Evolutionary conservation across 2,113 vertebrate genomes (phyloP), one percentile per base, ranked within the genome.

Genomic region (Scolopax mira): DNA sequence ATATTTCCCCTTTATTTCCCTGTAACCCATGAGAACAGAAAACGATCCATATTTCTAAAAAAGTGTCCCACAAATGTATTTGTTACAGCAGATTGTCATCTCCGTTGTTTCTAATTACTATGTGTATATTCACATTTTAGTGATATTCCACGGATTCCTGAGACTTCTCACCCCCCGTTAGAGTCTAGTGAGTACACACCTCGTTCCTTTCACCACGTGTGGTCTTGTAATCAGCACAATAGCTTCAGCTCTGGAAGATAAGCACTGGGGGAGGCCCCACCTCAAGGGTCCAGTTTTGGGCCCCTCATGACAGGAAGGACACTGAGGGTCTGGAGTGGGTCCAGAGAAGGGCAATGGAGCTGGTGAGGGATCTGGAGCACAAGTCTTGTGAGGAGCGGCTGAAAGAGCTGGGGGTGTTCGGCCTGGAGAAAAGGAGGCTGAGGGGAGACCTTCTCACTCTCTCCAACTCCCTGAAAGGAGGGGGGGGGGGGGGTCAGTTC

Each of bases 101-200:
- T 90, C 25, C 6, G 1, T 66, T 88, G 13, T 92, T 80, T 88
- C 88, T 97, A 86, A 95, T 81, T 82, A 22, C 62, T 92, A 0
- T 71, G 5, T 93, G 11, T 81, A 13, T 82, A 14, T 97, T 77
- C 95, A 79, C n/a, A 4, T 98, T 98, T 97, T 98, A 99, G 99
- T 97, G 99, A 99, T 96, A 99, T 98, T 97, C 99, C 99, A 93
- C 98, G 99, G 98, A 99, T 99, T 97, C 99, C 99, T 6, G 99
- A 99, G 97, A 99, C 98, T 78, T 99, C 99, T 77, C 99, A 99
- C 85, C 99, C 99, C 97, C 99, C 99, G 19, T 96, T 99, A 97
- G 99, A 99, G 94, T 99, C 99, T 62, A 99, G 99, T 99, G 98
- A 98, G 98, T 98, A 98, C 86, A 70, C 0, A 0, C 8, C 55